Conservation (phyloP, 2,797 vertebrate genomes). For the Sebastes diaconus region DNA sequence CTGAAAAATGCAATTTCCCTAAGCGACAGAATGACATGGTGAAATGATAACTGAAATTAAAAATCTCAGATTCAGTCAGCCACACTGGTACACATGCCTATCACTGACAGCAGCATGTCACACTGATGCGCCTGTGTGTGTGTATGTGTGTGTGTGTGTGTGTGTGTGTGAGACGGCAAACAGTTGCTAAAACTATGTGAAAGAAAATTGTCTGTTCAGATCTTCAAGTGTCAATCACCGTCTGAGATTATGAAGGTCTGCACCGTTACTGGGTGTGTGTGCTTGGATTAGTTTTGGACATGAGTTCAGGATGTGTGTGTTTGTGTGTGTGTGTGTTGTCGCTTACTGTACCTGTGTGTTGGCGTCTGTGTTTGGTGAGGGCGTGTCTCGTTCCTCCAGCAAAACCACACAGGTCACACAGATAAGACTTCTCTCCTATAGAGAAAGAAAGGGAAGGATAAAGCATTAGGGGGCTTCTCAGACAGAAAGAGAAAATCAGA, state of each 20-base stretch:
- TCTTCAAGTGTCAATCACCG: constrained; percentile 57
- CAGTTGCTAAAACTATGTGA: constrained; percentile 23
- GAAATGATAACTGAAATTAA: constrained; percentile 84
- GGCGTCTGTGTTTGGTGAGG: constrained; percentile 96
- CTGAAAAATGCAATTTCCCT: constrained; percentile 81
- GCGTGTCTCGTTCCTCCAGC: constrained; percentile 97
- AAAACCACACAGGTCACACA: constrained; percentile 99
- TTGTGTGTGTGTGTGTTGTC: no score
- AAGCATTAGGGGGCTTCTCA: background rate
- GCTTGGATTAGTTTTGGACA: background rate
- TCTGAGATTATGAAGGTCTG: constrained; percentile 14
- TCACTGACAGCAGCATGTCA: constrained; percentile 71
- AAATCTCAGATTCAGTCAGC: constrained; percentile 79
- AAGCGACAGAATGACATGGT: constrained; percentile 77
- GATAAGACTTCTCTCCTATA: constrained; percentile 97
- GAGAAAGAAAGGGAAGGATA: background rate
- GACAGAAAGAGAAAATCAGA: background rate
- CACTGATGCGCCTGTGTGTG: constrained; percentile 40
- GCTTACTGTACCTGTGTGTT: constrained; percentile 90
- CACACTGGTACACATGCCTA: constrained; percentile 75
- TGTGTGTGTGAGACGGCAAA: constrained; percentile 29
- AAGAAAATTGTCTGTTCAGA: constrained; percentile 6
- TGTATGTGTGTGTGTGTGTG: constrained; percentile 7
- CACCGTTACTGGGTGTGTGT: constrained; percentile 4
- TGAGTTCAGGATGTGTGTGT: background rate